These are phyloP conservation scores for Clarias fuscus DNA, from an alignment of 2,797 vertebrate species.

Conservation along the genomic window DNA sequence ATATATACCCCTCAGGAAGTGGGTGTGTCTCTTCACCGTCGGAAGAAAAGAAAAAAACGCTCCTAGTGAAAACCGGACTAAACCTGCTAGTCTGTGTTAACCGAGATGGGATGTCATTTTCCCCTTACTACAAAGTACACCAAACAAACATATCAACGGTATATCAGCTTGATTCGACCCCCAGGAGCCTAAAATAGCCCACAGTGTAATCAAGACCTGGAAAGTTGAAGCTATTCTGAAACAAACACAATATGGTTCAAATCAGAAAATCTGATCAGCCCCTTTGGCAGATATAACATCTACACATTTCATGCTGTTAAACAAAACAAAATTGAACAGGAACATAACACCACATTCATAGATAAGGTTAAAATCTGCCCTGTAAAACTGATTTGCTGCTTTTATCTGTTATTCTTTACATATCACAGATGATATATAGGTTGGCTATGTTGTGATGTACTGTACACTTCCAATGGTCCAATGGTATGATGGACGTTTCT, in stretches of 20 bases:
- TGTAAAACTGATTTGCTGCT: background rate
- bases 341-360: background rate
- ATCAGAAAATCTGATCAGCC: background rate
- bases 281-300: background rate
- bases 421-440: background rate
- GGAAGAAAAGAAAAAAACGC: conserved; percentile 33
- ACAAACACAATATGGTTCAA: conserved; percentile 15
- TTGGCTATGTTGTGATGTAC: background rate
- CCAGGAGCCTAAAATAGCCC: conserved; percentile 2
- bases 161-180: background rate
- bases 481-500: too few relatives aligned
- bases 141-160: conserved; percentile 14
- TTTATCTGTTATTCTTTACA: background rate
- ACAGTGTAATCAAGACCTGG: background rate
- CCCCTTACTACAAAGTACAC: conserved; percentile 26
- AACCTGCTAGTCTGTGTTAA: conserved; percentile 39
- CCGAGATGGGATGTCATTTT: conserved; percentile 21
- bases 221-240: conserved; percentile 11
- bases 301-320: conserved; percentile 7
- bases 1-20: conserved; percentile 43
- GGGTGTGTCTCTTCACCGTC: conserved; percentile 45
- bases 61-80: conserved; percentile 40
- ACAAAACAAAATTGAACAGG: background rate
- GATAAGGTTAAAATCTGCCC: background rate
- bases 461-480: background rate